Base-by-base conservation (phyloP, 92 coral and sea anemone species). In the Isaurus tuberculatus region DNA sequence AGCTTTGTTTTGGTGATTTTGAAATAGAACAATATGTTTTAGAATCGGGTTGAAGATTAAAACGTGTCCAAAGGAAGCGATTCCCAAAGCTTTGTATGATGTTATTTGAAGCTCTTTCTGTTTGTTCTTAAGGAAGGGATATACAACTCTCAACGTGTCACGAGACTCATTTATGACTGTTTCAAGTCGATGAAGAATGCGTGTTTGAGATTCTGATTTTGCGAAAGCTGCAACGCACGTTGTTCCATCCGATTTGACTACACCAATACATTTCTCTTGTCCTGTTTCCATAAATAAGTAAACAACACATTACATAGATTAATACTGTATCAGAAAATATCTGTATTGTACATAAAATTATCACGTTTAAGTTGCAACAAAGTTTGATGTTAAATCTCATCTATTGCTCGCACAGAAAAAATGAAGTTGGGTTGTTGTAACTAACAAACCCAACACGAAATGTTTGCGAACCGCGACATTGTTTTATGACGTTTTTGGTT, bases 11-110 rank as follows among this genome's bases (percentile, higher is more conserved):
- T 23, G 98, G 97, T 1, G 98, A 89, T 15, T 92, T 85, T 20
- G 98, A 93, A 29, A 95, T 95, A 64, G 73, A 88, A 10, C 98
- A 98, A 51, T 89, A 95, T 8, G 95, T 95, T 57, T 85, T 68
- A 9, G 98, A 95, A 7, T 66, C 79, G 53, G 78, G 80, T 65
- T 85, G 75, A 10, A 95, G 87, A 88, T 95, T 98, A n/a, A n/a
- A 7, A 95, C 88, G 20, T 98, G 98, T 13, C 98, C 98, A 78
- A 95, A 95, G 2, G 98, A 95, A 30, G 98, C 98, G 40, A 95
- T 93, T 25, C 98, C 98, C 15, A 95, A 70, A 20, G 95, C 88
- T 5, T 29, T 51, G 82, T 64, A n/a, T n/a, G n/a, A 94, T 49
- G 81, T 72, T 8, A 86, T 84, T 10, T 85, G 84, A 36, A 85